These are phyloP conservation scores for Crambe crambe DNA, from an alignment of 37 sponge, comb jelly and placozoan genomes.

Conservation along the genomic window DNA sequence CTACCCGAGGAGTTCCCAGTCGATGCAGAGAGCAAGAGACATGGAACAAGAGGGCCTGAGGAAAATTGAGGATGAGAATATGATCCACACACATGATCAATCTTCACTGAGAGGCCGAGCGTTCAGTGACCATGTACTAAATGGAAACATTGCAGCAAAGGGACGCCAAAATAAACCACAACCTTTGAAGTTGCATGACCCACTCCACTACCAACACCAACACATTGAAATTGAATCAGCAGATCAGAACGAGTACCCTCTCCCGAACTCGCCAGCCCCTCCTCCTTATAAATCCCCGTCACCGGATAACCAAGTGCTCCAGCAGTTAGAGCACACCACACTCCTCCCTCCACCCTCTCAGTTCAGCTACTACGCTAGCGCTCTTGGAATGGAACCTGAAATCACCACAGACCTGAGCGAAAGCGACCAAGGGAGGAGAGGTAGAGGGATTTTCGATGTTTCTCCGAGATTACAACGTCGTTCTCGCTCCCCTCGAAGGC, in stretches of 20 bases:
- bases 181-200: neutral
- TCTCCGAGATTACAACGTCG: neutral
- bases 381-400: neutral
- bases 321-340: neutral
- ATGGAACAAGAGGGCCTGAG: neutral
- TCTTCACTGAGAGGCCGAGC: too few relatives aligned
- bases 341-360: neutral
- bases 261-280: conserved; percentile 13
- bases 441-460: neutral
- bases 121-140: too few relatives aligned
- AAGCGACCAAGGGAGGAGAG: neutral
- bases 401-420: neutral
- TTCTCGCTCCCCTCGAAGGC: neutral
- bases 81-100: too few relatives aligned
- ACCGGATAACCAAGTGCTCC: neutral
- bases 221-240: neutral
- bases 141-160: too few relatives aligned
- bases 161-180: too few relatives aligned
- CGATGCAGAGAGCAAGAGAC: neutral
- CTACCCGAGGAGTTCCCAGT: neutral
- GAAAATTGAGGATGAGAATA: too few relatives aligned
- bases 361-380: neutral
- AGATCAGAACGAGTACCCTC: neutral
- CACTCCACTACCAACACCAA: neutral
- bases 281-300: conserved; percentile 16